phyloP scores from a whole-genome alignment of 2,888 invertebrate species.

The Agrotis clavis region DNA sequence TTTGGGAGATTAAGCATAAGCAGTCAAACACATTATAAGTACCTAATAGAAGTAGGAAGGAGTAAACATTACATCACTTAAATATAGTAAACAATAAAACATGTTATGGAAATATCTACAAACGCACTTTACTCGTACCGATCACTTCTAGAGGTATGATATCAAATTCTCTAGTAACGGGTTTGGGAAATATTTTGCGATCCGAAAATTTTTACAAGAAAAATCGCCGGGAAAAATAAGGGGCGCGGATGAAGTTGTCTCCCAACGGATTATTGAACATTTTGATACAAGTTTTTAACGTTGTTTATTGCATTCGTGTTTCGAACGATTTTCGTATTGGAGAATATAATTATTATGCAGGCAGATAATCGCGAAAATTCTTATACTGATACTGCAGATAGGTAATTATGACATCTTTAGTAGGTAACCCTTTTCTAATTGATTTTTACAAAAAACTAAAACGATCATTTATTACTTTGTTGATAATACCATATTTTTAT shows the following conservation, averaged over 20 bases:
- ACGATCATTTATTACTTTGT: constrained; percentile 15
- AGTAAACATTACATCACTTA: no score
- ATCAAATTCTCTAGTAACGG: background rate
- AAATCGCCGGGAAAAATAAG: background rate
- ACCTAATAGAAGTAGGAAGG: no score
- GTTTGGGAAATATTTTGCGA: background rate
- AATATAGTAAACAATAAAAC: no score
- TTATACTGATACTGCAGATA: background rate
- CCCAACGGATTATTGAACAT: no score
- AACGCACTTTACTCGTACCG: background rate
- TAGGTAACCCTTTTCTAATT: constrained; percentile 21
- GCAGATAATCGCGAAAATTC: background rate
- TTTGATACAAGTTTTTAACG: no score
- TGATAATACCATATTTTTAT: no score
- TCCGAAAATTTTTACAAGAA: background rate
- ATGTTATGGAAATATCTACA: background rate
- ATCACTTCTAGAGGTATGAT: background rate
- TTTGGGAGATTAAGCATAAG: no score
- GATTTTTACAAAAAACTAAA: constrained; percentile 66
- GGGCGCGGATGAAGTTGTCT: background rate
- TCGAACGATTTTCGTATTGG: no score
- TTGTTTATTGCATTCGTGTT: no score
- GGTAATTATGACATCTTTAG: no score
- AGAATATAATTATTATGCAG: no score
- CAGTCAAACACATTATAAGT: no score